Evolutionary conservation across 2,113 vertebrate species (phyloP).

Genomic region (Saccopteryx leptura): DNA sequence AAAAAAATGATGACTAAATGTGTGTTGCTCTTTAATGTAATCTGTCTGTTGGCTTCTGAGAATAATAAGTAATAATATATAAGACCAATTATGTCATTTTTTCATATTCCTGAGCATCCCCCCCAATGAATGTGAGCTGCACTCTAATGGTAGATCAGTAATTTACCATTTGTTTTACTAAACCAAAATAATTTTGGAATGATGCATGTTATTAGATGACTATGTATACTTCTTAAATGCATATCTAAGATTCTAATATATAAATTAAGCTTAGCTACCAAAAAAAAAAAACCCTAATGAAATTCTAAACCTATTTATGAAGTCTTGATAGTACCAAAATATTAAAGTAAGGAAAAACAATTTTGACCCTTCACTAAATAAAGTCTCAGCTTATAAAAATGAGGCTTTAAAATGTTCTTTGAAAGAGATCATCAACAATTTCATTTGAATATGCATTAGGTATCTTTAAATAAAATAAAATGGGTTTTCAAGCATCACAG

Average conservation of each 20-base stretch:
- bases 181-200: neutral
- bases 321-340: constrained; percentile 15
- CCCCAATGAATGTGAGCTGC: neutral
- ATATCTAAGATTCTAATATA: neutral
- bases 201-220: neutral
- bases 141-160: neutral
- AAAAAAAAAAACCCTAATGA: constrained; percentile 49
- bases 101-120: neutral
- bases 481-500: constrained; percentile 59
- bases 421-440: constrained; percentile 7
- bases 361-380: constrained; percentile 59
- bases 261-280: neutral
- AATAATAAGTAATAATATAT: constrained; percentile 51
- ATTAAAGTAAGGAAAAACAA: constrained; percentile 40
- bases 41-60: constrained; percentile 68
- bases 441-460: constrained; percentile 20
- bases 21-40: neutral
- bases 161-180: constrained; percentile 39
- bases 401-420: neutral
- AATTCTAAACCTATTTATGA: neutral
- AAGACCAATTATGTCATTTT: constrained; percentile 56
- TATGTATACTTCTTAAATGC: neutral
- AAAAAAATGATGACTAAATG: constrained; percentile 58
- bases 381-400: constrained; percentile 60
- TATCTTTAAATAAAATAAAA: constrained; percentile 39